Conservation (phyloP, 2,113 vertebrate genomes). For the Oreochromis aureus region DNA sequence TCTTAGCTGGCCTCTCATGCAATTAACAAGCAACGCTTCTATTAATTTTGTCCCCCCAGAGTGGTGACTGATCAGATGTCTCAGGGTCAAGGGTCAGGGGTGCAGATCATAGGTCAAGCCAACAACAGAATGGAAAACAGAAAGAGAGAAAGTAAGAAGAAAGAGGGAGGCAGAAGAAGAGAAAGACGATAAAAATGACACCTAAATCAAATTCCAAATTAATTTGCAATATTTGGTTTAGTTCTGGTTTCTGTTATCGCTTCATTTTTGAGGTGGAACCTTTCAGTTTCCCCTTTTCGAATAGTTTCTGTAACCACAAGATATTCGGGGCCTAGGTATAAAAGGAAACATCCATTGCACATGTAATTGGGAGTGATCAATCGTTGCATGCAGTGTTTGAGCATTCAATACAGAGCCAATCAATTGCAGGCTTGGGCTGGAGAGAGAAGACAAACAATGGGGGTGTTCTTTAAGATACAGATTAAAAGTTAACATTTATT, state of each 20-base stretch:
- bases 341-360: conserved; percentile 81
- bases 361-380: conserved; percentile 96
- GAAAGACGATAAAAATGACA: conserved; percentile 68
- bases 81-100: conserved; percentile 93
- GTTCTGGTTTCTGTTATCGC: not conserved
- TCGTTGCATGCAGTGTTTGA: conserved; percentile 81
- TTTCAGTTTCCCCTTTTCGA: conserved; percentile 65
- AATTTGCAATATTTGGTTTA: not conserved
- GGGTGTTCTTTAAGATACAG: conserved; percentile 79
- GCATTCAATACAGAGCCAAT: conserved; percentile 91
- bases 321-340: conserved; percentile 57
- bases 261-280: conserved; percentile 18
- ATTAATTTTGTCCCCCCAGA: conserved; percentile 98
- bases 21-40: conserved; percentile 97
- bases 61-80: conserved; percentile 97
- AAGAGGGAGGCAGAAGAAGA: conserved; percentile 12
- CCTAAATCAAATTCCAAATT: conserved; percentile 69
- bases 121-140: conserved; percentile 69
- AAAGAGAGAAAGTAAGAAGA: conserved; percentile 21
- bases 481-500: conserved; percentile 98
- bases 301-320: conserved; percentile 43
- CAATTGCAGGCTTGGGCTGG: conserved; percentile 76
- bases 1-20: conserved; percentile 94
- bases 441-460: conserved; percentile 87
- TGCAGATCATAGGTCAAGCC: conserved; percentile 91